Evolutionary conservation across 2,888 invertebrate genomes (phyloP), one percentile per base, ranked within the genome.

Genomic region (Ceratothoa steindachneri): DNA sequence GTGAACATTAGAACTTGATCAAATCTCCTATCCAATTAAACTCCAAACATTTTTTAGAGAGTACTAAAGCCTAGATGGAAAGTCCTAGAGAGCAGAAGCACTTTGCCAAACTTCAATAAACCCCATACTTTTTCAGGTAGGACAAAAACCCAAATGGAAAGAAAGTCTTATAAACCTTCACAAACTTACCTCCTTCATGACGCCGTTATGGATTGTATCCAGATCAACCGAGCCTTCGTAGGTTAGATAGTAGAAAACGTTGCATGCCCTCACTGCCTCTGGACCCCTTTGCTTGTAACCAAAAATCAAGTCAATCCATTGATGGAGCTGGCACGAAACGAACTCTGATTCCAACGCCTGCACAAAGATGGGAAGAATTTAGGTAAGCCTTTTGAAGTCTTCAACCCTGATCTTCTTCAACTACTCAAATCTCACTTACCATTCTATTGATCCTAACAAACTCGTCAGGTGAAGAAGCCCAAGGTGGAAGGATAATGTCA

Each of bases 291-390:
- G 99, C 85, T 99, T 99, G 86, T 99, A 99, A 80, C 99, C 99
- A 84, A 99, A 99, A 83, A 99, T 96, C 81, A 99, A 88, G 85
- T 99, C 99, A 82, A 99, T 98, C 99, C 99, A 99, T 85, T 99
- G 98, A 84, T 99, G 98, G 81, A 99, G 88, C 86, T 99, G 99
- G 84, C 99, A 99, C 77, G 97, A 97, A 22, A 99, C 99, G 84
- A 99, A 96, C 86, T 99, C 99, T 0, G 97, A 98, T 85, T 99
- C 99, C 71, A 99, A 87, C 1, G 98, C 98, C 90, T 90, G 84
- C 30, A 82, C 82, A 80, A 74, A 71, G 1, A 64, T 15, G 15
- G 9, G 51, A 51, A 12, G 12, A 9, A 12, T 12, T 15, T 15
- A 51, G 51, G 51, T 15, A 51, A 15, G 9, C 12, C 15, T 51